phyloP scores from a whole-genome alignment of 2,888 invertebrate genomes.

The Cephus sareptanus region DNA sequence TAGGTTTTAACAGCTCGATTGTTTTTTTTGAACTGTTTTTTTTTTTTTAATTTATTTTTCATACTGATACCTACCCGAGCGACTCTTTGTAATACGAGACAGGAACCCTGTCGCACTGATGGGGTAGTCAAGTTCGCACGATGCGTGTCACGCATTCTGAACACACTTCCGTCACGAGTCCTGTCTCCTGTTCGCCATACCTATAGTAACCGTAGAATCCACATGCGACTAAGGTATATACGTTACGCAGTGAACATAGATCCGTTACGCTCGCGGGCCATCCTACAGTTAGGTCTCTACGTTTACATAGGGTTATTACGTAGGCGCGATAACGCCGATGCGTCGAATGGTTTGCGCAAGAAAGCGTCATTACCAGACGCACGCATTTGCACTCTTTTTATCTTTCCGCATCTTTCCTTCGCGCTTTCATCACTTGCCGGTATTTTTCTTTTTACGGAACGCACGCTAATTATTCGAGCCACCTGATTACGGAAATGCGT shows the following conservation, averaged over 20 bases:
- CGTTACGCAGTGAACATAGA: conserved; percentile 1
- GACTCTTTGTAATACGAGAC: neutral
- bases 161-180: conserved; percentile 38
- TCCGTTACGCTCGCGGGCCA: neutral
- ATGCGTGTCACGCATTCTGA: conserved; percentile 45
- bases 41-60: neutral
- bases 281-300: neutral
- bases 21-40: neutral
- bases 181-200: conserved; percentile 15
- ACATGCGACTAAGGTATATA: neutral
- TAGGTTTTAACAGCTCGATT: neutral
- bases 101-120: neutral
- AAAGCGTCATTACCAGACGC: neutral
- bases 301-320: neutral
- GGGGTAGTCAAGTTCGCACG: conserved; percentile 30
- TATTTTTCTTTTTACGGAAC: neutral
- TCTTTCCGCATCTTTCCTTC: neutral
- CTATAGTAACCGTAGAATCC: conserved; percentile 2
- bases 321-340: neutral
- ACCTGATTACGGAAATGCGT: conserved; percentile 23
- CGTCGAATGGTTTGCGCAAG: neutral
- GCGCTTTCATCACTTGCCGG: neutral
- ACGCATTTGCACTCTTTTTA: neutral
- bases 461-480: neutral
- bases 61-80: neutral